phyloP scores from a whole-genome alignment of 2,797 vertebrate genomes.

The Protosalanx chinensis region DNA sequence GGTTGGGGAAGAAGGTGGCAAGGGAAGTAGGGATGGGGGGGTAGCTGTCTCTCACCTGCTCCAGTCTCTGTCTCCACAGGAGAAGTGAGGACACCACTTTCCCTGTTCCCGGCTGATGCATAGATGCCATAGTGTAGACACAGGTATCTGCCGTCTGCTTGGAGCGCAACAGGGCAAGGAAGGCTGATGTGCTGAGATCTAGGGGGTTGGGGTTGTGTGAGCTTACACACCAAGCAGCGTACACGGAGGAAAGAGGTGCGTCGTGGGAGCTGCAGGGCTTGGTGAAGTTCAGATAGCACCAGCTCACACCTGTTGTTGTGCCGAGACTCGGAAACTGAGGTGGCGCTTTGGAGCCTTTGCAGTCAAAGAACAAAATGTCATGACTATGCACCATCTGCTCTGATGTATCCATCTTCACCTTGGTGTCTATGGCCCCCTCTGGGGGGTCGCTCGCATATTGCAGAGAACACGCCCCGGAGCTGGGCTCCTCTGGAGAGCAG shows the following conservation, averaged over 20 bases:
- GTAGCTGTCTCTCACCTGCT: conserved; percentile 78
- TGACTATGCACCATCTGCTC: conserved; percentile 77
- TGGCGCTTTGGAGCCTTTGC: conserved; percentile 79
- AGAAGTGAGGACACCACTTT: conserved; percentile 90
- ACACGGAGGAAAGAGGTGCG: conserved; percentile 84
- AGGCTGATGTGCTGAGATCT: conserved; percentile 85
- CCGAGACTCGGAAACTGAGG: conserved; percentile 95
- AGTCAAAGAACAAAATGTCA: conserved; percentile 74
- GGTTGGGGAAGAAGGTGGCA: no score
- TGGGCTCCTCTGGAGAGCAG: conserved; percentile 79
- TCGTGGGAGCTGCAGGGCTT: conserved; percentile 88
- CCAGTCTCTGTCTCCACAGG: conserved; percentile 85
- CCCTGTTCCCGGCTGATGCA: conserved; percentile 86
- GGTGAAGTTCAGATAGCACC: conserved; percentile 98
- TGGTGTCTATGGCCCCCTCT: conserved; percentile 67
- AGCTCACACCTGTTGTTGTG: conserved; percentile 95
- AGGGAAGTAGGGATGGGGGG: not conserved
- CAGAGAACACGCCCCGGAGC: conserved; percentile 73
- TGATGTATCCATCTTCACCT: conserved; percentile 73
- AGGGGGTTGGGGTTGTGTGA: conserved; percentile 93
- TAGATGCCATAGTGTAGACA: conserved; percentile 89
- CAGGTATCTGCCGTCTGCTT: conserved; percentile 84
- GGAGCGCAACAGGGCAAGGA: conserved; percentile 88
- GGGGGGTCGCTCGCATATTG: conserved; percentile 69
- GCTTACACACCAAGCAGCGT: conserved; percentile 92